Base-by-base conservation (phyloP, 2,797 vertebrate species). In the Crax fasciolata region DNA sequence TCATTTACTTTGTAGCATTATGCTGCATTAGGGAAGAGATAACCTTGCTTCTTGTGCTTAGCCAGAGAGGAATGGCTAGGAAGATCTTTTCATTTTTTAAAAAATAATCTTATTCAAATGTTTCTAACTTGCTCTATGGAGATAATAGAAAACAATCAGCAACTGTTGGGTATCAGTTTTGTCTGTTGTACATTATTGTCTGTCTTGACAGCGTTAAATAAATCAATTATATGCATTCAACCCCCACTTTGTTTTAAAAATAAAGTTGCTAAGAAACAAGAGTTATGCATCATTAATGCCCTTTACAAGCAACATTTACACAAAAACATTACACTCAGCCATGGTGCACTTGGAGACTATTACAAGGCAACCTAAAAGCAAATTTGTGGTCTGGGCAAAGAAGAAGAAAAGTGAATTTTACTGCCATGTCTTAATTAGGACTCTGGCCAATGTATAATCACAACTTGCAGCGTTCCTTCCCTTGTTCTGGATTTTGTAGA, bases 71-170 rank as follows among this genome's bases (percentile, higher is more conserved):
- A 74, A 65, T 35, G 38, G 41, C 41, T 39, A 72, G 85, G 63
- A 94, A 81, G 88, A n/a, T 65, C 9, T 2, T 28, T 52, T 11
- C 11, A 21, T 61, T 82, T 77, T 46, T n/a, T 3, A 4, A 66
- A 4, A 66, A 78, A 44, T 48, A 43, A 48, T 17, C 61, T 61
- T 80, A 44, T 35, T 61, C 32, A 92, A 93, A 85, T 80, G 28
- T 96, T 96, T 94, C 70, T 92, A 62, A 66, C 70, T 90, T 74
- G 62, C 92, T 93, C 89, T 94, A 72, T 87, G 90, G 89, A 94
- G 93, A 93, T 83, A 82, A 80, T 7, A 52, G 49, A 89, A 93
- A 95, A 87, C 86, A 94, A 80, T 44, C 87, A 68, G 57, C 61
- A 89, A 83, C 65, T 67, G 41, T 72, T 83, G 65, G 57, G 32